phyloP scores from a whole-genome alignment of 2,113 vertebrate species.

The Tonatia bakeri region DNA sequence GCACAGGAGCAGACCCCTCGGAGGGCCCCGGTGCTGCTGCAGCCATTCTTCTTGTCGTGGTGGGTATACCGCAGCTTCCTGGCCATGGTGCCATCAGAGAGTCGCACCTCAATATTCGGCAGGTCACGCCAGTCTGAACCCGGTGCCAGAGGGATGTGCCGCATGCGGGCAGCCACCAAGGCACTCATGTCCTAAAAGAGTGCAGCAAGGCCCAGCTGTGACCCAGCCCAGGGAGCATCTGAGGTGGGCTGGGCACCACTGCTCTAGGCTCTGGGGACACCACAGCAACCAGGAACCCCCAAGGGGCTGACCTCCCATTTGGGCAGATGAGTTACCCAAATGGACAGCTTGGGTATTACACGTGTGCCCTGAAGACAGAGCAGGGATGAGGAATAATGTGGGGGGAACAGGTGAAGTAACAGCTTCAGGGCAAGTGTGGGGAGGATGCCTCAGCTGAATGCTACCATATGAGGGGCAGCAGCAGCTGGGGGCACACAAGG shows the following conservation, averaged over 20 bases:
- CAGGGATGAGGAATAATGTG: background rate
- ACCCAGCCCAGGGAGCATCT: background rate
- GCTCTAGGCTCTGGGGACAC: background rate
- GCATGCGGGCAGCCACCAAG: constrained; percentile 94
- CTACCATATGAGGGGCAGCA: background rate
- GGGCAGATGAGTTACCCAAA: background rate
- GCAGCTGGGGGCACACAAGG: background rate
- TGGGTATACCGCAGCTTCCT: constrained; percentile 91
- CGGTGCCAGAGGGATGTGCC: constrained; percentile 93
- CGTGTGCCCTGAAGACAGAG: fast-evolving
- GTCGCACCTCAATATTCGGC: constrained; percentile 92
- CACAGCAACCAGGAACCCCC: background rate
- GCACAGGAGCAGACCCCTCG: constrained; percentile 93
- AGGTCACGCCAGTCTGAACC: constrained; percentile 97
- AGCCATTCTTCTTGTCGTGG: constrained; percentile 90
- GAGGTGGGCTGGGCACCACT: background rate
- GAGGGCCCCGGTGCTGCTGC: constrained; percentile 87
- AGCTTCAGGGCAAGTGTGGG: background rate
- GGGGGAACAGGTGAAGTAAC: background rate
- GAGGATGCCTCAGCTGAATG: background rate
- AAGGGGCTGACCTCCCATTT: fast-evolving
- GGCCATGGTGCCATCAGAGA: constrained; percentile 89
- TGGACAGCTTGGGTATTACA: no score
- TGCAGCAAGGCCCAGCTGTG: background rate
- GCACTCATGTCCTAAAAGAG: constrained; percentile 93